Percentiles rank a stretch among this genome's conserved stretches.
Conservation (phyloP, 2,888 invertebrate genomes). For the Argyresthia albistria region DNA sequence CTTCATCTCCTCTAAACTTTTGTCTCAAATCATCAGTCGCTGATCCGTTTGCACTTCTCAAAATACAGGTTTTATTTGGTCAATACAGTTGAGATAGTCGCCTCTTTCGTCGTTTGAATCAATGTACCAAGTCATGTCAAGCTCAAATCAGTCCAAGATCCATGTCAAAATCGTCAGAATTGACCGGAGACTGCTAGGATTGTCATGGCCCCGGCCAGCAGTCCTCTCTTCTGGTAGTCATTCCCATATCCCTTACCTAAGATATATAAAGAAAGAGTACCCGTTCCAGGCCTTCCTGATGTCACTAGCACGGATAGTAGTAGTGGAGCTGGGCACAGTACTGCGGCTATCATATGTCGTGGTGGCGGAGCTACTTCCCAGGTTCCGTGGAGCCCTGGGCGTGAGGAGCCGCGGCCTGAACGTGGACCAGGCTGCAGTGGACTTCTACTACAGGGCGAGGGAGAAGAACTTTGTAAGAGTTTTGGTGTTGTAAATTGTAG, state of each 20-base stretch:
- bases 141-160: no score
- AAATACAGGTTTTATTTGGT: no score
- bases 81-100: no score
- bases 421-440: slow-evolving; percentile 22
- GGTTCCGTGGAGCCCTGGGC: slow-evolving; percentile 48
- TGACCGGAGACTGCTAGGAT: no score
- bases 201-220: no score
- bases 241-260: not conserved
- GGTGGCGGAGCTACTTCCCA: slow-evolving; percentile 76
- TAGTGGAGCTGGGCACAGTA: slow-evolving; percentile 73
- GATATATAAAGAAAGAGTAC: not conserved
- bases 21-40: no score
- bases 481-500: not conserved
- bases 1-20: no score
- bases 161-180: no score
- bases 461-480: slow-evolving; percentile 44
- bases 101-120: no score
- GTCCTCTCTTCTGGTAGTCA: no score
- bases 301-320: slow-evolving; percentile 65
- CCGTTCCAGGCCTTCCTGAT: slow-evolving; percentile 61
- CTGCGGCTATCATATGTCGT: slow-evolving; percentile 78
- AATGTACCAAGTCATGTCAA: no score
- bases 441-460: slow-evolving; percentile 29
- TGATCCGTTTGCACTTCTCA: no score
- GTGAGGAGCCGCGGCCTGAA: slow-evolving; percentile 28